Conservation (phyloP, 2,113 vertebrate genomes). For the Lampris incognitus region DNA sequence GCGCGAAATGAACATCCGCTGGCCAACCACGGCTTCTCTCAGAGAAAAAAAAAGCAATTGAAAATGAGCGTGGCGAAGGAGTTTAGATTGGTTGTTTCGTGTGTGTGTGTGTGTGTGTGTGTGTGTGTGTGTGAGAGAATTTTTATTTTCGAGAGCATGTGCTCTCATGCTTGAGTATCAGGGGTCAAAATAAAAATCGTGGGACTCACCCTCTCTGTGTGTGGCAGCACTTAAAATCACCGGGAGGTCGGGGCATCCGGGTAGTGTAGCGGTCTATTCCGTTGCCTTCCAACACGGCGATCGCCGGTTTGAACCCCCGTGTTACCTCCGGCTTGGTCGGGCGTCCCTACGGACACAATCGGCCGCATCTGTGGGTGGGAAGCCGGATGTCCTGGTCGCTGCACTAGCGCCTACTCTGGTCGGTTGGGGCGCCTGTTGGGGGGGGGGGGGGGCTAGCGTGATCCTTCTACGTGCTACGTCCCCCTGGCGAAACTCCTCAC, state of each 20-base stretch:
- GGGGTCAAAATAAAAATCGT: slow-evolving; percentile 21
- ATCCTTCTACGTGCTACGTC: too few species aligned
- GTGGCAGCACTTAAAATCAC: slow-evolving; percentile 26
- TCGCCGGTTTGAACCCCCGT: too few species aligned
- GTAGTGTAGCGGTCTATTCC: too few species aligned
- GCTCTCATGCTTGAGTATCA: neutral
- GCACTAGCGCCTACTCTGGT: too few species aligned
- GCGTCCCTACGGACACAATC: too few species aligned
- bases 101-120: slow-evolving; percentile 6
- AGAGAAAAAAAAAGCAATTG: slow-evolving; percentile 21
- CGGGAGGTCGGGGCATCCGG: neutral
- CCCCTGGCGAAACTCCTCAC: too few species aligned
- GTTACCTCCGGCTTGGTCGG: too few species aligned
- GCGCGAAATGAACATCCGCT: slow-evolving; percentile 40
- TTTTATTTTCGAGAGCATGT: neutral
- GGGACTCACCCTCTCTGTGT: slow-evolving; percentile 22
- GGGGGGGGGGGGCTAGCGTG: too few species aligned
- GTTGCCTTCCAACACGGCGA: too few species aligned
- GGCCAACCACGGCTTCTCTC: slow-evolving; percentile 26
- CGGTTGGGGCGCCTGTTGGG: too few species aligned
- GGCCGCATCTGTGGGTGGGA: too few species aligned
- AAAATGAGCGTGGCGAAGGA: slow-evolving; percentile 29
- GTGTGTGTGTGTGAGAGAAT: slow-evolving; percentile 21
- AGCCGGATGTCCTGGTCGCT: too few species aligned
- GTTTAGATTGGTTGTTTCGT: slow-evolving; percentile 30